phyloP scores from a whole-genome alignment of 2,888 invertebrate genomes.

The Vandiemenella viatica region DNA sequence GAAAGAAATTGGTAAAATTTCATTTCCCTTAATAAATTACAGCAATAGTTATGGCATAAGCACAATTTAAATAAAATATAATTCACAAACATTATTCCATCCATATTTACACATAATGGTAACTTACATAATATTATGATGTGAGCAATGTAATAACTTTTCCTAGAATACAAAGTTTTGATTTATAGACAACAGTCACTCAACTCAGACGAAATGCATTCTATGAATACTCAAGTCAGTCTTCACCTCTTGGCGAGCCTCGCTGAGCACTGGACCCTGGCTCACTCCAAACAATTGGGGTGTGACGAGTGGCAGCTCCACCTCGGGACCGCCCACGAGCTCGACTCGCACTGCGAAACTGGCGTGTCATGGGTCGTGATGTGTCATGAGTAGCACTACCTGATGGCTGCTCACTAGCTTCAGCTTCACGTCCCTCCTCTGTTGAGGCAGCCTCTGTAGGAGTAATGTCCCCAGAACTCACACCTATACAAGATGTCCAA shows the following conservation, averaged over 20 bases:
- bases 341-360: conserved; percentile 21
- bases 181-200: no score
- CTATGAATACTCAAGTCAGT: no score
- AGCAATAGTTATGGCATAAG: no score
- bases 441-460: conserved; percentile 25
- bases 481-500: conserved; percentile 30
- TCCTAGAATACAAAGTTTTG: no score
- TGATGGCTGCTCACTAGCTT: conserved; percentile 49
- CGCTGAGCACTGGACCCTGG: conserved; percentile 13
- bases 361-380: conserved; percentile 24
- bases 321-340: conserved; percentile 21
- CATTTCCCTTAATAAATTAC: no score
- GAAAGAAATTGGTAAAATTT: no score
- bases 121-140: no score
- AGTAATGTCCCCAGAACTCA: conserved; percentile 48
- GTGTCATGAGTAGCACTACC: conserved; percentile 29
- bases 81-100: no score
- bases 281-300: conserved; percentile 46
- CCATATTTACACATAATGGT: no score
- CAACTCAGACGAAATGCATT: no score
- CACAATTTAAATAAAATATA: no score
- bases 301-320: conserved; percentile 29
- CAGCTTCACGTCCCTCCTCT: conserved; percentile 61
- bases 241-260: neutral
- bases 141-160: no score